Base-by-base conservation (phyloP, 2,888 invertebrate species). In the Notodonta dromedarius region DNA sequence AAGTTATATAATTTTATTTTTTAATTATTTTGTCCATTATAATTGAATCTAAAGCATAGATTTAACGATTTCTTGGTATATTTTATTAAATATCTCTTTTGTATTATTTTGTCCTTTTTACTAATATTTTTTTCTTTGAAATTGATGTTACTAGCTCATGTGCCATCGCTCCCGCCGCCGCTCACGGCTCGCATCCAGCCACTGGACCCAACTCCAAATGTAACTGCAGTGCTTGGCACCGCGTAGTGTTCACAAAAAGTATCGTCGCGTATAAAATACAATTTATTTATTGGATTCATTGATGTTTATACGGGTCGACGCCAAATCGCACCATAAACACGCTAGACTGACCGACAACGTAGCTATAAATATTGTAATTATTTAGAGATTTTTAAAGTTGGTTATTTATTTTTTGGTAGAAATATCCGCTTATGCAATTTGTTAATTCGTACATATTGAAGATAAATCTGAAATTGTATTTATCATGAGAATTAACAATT, bases 251-350 rank as follows among this genome's bases (percentile, higher is more conserved):
- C 72, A 79, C 76, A 84, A 84, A 84, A 82, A 81, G 71, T 82
- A 80, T 76, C 72, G 74, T 79, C 70, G 76, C 74, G 71, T 77
- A 83, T 80, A 82, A 80, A 85, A 83, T 79, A 82, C 84, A 80
- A 84, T 87, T 84, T 88, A 86, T 86, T 87, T 82, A 83, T 85
- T 82, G 79, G 75, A 74, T 71, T 74, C 79, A 81, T 83, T 74
- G 84, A 82, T 79, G 78, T 78, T 80, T 78, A 80, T 83, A 76
- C 78, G 73, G 69, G 69, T 67, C 59, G 72, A 74, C 76, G 74
- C 70, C 77, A 73, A 71, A 74, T 75, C 67, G 66, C 59, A 58
- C 63, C 67, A 60, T 69, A 70, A 74, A 72, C 59, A 70, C 65
- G 62, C 59, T 61, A 69, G 59, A 70, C 62, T 62, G 59, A 16